Evolutionary conservation across 2,888 invertebrate species (phyloP).

Genomic region (Coelogynopora nodosa): DNA sequence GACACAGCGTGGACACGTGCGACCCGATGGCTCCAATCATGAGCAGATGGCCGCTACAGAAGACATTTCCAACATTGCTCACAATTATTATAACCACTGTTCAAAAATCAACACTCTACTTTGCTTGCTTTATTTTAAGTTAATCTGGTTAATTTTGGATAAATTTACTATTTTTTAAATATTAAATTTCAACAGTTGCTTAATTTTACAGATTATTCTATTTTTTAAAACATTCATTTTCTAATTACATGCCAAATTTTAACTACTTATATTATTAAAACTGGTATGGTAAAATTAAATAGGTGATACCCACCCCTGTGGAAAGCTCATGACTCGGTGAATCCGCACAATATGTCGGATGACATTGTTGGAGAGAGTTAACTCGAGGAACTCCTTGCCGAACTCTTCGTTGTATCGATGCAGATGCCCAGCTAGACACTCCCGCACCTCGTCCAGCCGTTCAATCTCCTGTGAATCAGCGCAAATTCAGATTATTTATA

Average conservation of each 20-base stretch:
- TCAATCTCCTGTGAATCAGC: too few relatives aligned
- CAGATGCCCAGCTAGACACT: constrained; percentile 57
- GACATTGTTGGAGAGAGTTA: constrained; percentile 59
- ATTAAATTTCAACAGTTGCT: too few relatives aligned
- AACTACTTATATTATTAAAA: not conserved
- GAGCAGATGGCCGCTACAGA: constrained; percentile 59
- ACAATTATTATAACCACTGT: too few relatives aligned
- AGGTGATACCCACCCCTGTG: constrained; percentile 54
- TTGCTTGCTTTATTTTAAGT: too few relatives aligned
- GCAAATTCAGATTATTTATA: too few relatives aligned
- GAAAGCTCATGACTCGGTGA: constrained; percentile 59
- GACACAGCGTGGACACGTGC: constrained; percentile 58
- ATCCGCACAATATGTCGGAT: constrained; percentile 58
- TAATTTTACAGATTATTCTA: too few relatives aligned
- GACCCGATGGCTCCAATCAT: constrained; percentile 60
- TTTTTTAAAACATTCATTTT: constrained; percentile 33
- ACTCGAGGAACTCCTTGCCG: constrained; percentile 57
- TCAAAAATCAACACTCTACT: too few relatives aligned
- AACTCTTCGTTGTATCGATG: constrained; percentile 61
- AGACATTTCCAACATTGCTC: too few relatives aligned
- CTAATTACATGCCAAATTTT: not conserved
- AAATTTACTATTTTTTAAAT: too few relatives aligned
- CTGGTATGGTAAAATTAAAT: too few relatives aligned
- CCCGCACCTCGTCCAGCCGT: constrained; percentile 53
- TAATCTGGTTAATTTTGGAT: too few relatives aligned